Evolutionary conservation across 2,797 vertebrate genomes (phyloP), one percentile per base, ranked within the genome.

Genomic region (Pipistrellus nathusii): DNA sequence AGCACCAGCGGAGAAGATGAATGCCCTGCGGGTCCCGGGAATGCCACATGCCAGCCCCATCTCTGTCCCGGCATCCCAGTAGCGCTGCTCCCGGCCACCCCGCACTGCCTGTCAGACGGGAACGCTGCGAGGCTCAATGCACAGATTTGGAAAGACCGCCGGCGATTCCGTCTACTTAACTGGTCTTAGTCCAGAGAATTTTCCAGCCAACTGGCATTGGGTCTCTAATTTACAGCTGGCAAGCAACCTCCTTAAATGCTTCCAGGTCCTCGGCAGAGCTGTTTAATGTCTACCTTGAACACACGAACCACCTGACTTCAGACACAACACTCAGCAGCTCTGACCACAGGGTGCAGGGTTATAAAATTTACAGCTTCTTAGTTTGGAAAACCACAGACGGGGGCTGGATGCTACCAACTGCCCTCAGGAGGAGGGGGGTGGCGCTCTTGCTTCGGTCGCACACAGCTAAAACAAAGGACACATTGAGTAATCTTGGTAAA

Each of bases 301-400:
- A 98, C 97, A 98, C 69, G 91, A 98, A 96, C 98, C 98, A 98
- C 98, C 98, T 98, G 98, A 98, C 98, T 98, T 98, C 96, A 98
- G 98, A 98, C 98, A 98, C 97, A 98, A 96, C 97, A 98, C 98
- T 98, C 97, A 97, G 97, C 98, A 98, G 97, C 98, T 97, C 94
- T 97, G 97, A 98, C 98, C 96, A 46, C 98, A 96, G 98, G 97
- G 97, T 96, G 89, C 95, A 96, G 55, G 91, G 97, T 98, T 98
- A 98, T 98, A 98, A 98, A 98, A 98, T 98, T 98, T 98, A 98
- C 98, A 98, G 98, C 97, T 98, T 93, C 97, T 98, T 97, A 97
- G 97, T 94, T 85, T 97, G 0, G 84, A 96, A 98, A 98, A 97
- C 97, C 98, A 97, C 97, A 98, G 96, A 84, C 66, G 8, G 0